Base-by-base conservation (phyloP, 2,888 invertebrate species). In the Therioaphis trifolii region DNA sequence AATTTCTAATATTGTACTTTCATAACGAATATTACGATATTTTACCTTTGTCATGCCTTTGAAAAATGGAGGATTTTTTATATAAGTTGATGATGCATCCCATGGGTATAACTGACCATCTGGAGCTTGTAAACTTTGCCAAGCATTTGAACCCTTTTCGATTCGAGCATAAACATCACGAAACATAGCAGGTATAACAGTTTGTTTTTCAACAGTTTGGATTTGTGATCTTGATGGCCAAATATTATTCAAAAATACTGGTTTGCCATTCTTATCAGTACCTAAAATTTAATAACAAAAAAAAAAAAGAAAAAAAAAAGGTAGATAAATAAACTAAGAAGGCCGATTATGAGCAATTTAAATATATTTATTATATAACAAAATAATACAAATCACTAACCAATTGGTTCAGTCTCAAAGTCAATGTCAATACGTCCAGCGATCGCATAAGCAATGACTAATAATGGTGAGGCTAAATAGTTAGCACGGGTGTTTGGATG, bases 401-500 rank as follows among this genome's bases (percentile, higher is more conserved):
- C 94, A 7, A 95, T 88, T 0, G 98, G 96, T 87, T 98, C 94
- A 0, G 90, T 94, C 88, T 97, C 95, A 88, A 99, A 98, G 90
- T 99, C 98, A 85, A 99, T 96, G 87, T 95, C 93, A 0, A 99
- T 95, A 0, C 95, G 95, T 7, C 98, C 99, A 46, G 98, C 98
- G 61, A 99, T 92, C 0, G 99, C 98, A 88, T 99, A 99, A 0
- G 99, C 99, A 85, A 99, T 97, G 52, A 99, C 99, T 69, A 99
- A 90, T 63, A 97, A 91, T 0, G 99, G 99, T n/a, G 97, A 97
- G 0, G 99, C 99, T 86, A 99, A 91, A 88, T 99, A 99, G 90
- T 99, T 99, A 58, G 99, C 99, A 29, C 98, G 90, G 0, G 98
- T 98, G 88, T 96, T 94, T 0, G 99, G 98, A 89, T 99, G 98